Base-by-base conservation (phyloP, 2,888 invertebrate species). In the Hanleya hanleyi region DNA sequence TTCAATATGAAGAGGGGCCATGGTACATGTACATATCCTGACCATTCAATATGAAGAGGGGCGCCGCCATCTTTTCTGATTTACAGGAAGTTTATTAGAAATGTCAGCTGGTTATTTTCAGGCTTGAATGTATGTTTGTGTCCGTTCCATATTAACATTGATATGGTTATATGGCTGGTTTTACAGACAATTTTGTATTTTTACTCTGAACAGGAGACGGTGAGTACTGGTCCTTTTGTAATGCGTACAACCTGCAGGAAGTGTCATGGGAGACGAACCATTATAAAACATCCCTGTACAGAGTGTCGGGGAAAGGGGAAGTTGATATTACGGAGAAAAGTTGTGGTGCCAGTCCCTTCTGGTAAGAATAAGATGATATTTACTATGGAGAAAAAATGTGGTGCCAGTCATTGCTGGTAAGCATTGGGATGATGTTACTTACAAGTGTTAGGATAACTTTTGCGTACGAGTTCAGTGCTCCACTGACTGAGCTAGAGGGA, bases 291-390 rank as follows among this genome's bases (percentile, higher is more conserved):
- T 88, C 98, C 98, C 0, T 99, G 99, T 87, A 87, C 89, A 0
- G 97, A 97, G 86, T 99, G 99, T 89, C 94, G 95, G 83, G 99
- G 97, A 37, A 97, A 97, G 91, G 99, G 98, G 0, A 94, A 94
- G 85, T 93, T 94, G 90, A 95, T 97, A 0, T 97, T 98, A 92
- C 93, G 96, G 38, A 96, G 95, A 89, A 95, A 94, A 87, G 93
- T 99, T 1, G 95, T 95, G 0, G 96, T 99, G 0, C 97, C 98
- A 0, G 97, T 99, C 3, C 99, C 99, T 15, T 97, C 94, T 75
- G 94, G 93, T 93, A 81, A 78, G n/a, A n/a, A n/a, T n/a, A n/a
- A n/a, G n/a, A n/a, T n/a, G n/a, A n/a, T n/a, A n/a, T n/a, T n/a
- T n/a, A n/a, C n/a, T n/a, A n/a, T n/a, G n/a, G n/a, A n/a, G n/a